Evolutionary conservation across 2,797 vertebrate species (phyloP).

Genomic region (Mormyrus hasselquistii): DNA sequence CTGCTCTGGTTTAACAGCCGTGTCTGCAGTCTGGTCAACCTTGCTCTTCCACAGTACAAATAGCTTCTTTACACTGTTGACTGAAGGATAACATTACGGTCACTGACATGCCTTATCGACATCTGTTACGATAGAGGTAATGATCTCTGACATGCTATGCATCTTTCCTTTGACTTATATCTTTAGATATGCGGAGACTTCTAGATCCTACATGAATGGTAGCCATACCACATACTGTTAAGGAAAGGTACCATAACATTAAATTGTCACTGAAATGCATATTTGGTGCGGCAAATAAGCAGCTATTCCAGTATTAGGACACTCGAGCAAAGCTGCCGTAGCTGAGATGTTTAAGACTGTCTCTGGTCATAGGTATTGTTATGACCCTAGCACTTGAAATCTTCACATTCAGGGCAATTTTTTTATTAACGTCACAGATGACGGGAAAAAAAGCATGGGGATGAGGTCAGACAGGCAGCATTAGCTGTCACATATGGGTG

Average conservation of each 20-base stretch:
- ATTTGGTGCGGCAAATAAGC: background rate
- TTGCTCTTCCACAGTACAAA: background rate
- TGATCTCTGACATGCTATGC: background rate
- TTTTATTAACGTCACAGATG: background rate
- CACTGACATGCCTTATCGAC: background rate
- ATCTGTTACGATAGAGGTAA: background rate
- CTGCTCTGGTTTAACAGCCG: background rate
- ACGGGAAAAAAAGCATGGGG: background rate
- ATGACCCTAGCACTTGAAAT: background rate
- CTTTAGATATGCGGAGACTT: background rate
- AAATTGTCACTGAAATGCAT: background rate
- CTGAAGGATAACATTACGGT: constrained; percentile 8
- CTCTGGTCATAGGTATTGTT: background rate
- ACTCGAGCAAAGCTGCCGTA: background rate
- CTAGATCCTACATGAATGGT: background rate
- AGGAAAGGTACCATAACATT: background rate
- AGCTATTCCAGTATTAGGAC: background rate
- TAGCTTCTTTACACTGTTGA: background rate
- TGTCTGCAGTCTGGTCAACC: background rate
- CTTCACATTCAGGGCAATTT: background rate
- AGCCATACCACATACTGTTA: background rate
- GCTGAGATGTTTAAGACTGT: background rate
- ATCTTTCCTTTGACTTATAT: background rate
- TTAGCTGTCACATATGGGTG: background rate
- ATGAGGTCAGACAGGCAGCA: background rate